Evolutionary conservation across 1,140 invertebrate species (phyloP).

Genomic region (Drosophila erecta): DNA sequence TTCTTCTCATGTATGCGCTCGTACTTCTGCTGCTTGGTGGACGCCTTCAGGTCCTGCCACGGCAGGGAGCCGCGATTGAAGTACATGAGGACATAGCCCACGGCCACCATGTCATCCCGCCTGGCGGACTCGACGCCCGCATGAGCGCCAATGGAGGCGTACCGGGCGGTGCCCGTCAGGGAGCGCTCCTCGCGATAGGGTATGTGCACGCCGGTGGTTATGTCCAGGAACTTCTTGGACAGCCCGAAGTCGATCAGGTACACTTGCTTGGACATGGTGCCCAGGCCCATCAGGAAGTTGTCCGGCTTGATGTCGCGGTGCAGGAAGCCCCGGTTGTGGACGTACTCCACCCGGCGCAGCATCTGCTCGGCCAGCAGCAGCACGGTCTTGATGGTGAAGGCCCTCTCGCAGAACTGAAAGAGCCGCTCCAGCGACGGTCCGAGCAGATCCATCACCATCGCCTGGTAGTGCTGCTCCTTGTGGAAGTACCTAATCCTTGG

Average conservation of each 20-base stretch:
- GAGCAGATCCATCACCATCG: constrained; percentile 98
- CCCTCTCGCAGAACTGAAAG: constrained; percentile 97
- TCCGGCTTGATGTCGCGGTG: constrained; percentile 98
- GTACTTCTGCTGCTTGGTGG: constrained; percentile 98
- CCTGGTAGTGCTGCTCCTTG: constrained; percentile 95
- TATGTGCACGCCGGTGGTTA: constrained; percentile 94
- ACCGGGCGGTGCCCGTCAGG: constrained; percentile 97
- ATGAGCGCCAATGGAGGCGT: constrained; percentile 98
- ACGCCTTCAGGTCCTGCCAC: constrained; percentile 97
- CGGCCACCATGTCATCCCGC: constrained; percentile 97
- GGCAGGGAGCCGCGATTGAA: constrained; percentile 95
- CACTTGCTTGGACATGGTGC: constrained; percentile 95
- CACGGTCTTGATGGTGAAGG: constrained; percentile 98
- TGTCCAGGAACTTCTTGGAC: constrained; percentile 97
- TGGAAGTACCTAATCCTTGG: constrained; percentile 96
- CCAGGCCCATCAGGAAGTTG: constrained; percentile 99
- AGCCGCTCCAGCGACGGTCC: constrained; percentile 98
- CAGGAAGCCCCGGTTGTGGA: constrained; percentile 97
- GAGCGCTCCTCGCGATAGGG: constrained; percentile 97
- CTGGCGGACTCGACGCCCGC: constrained; percentile 95
- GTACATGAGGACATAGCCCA: constrained; percentile 98
- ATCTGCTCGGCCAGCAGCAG: constrained; percentile 98
- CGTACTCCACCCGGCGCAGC: constrained; percentile 94
- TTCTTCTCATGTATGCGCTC: constrained; percentile 98
- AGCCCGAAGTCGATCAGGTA: constrained; percentile 98